Percentiles rank a stretch among this genome's conserved stretches.
Conservation (phyloP, 2,113 vertebrate genomes). For the Pomatorhinus ruficollis region DNA sequence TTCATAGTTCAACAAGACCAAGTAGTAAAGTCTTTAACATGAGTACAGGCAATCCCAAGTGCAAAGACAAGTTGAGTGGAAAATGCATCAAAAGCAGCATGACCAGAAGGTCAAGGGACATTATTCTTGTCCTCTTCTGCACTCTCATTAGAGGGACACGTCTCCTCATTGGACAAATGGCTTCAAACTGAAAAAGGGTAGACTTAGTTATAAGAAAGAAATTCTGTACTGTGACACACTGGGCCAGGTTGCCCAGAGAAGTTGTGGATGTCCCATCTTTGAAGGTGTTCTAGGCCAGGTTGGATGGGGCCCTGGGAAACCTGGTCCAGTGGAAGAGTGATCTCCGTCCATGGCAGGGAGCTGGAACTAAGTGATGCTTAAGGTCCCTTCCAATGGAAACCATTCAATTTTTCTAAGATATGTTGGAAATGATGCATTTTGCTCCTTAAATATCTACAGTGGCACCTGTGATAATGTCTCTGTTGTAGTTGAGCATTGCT, state of each 20-base stretch:
- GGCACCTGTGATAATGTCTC: neutral
- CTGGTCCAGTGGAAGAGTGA: neutral
- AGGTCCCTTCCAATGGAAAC: neutral
- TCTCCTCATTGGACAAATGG: neutral
- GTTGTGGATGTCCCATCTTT: neutral
- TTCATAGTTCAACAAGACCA: neutral
- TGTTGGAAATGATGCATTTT: neutral
- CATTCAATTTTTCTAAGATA: neutral
- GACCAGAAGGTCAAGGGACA: rapidly evolving
- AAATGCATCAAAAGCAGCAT: neutral
- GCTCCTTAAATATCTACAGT: neutral
- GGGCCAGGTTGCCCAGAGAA: neutral
- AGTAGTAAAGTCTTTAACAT: neutral
- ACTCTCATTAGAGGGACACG: too few species aligned
- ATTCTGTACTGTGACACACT: neutral
- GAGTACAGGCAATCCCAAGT: neutral
- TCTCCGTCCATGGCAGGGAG: neutral
- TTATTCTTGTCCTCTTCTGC: neutral
- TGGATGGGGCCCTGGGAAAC: neutral
- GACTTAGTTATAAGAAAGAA: neutral
- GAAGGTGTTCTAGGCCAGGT: neutral
- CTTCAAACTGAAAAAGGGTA: neutral
- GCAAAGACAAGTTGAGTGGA: neutral
- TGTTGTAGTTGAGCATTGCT: neutral
- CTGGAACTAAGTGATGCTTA: neutral